phyloP scores from a whole-genome alignment of 92 coral and sea anemone genomes.

The Palythoa caribaeorum region DNA sequence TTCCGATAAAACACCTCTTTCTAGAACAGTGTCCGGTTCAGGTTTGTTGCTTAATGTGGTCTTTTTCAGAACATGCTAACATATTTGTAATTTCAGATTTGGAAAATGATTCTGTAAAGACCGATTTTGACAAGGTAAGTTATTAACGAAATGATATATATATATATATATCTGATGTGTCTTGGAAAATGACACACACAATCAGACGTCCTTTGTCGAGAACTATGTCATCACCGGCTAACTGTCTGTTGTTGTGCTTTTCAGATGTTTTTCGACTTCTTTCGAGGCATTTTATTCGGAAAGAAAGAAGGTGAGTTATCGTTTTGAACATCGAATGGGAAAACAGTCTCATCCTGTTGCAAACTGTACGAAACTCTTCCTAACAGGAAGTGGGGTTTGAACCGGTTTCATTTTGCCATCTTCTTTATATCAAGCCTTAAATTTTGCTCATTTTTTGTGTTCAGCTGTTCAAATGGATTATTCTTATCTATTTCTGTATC shows the following conservation, averaged over 20 bases:
- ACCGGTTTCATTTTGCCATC: neutral
- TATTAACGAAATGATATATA: neutral
- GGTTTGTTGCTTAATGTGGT: neutral
- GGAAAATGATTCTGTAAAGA: conserved; percentile 58
- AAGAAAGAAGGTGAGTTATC: conserved; percentile 66
- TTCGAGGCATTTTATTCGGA: conserved; percentile 82
- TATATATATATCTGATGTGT: neutral
- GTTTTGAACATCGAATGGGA: neutral
- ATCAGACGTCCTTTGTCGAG: conserved; percentile 1
- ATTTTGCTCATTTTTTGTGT: neutral
- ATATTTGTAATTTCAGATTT: conserved; percentile 52
- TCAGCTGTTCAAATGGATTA: neutral
- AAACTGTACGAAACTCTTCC: neutral
- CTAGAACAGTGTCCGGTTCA: neutral
- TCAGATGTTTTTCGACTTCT: conserved; percentile 97
- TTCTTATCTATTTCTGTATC: neutral
- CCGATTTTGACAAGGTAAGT: conserved; percentile 68
- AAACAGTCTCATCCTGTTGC: neutral
- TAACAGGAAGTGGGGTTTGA: conserved; percentile 36
- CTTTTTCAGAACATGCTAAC: neutral
- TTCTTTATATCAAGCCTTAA: neutral
- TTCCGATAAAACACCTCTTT: neutral
- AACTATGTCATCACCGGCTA: conserved; percentile 9
- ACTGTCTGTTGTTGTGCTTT: conserved; percentile 22
- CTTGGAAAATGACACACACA: conserved; percentile 25